phyloP scores from a whole-genome alignment of 1,140 invertebrate species.

The Heliconius himera region DNA sequence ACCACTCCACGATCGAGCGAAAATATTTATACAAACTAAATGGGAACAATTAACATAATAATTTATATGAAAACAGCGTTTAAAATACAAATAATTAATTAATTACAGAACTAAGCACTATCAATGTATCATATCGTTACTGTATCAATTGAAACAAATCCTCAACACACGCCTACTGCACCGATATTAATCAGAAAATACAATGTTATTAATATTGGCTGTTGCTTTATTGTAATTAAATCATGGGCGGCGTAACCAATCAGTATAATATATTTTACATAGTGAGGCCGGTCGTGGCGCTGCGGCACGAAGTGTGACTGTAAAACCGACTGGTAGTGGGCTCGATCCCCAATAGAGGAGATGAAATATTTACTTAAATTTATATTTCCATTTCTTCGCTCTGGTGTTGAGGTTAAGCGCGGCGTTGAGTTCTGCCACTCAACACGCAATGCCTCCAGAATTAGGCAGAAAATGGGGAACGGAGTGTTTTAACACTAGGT shows the following conservation, averaged over 20 bases:
- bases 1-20: background rate
- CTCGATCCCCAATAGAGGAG: no score
- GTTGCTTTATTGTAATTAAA: conserved; percentile 8
- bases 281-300: no score
- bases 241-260: background rate
- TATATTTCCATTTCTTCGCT: no score
- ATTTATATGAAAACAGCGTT: background rate
- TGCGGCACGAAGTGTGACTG: no score
- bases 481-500: no score
- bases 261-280: background rate
- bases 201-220: conserved; percentile 4
- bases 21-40: background rate
- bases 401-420: no score
- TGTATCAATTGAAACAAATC: conserved; percentile 7
- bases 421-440: no score
- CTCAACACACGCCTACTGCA: background rate
- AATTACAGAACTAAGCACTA: background rate
- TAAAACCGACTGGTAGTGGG: no score
- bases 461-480: no score
- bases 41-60: background rate
- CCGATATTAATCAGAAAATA: conserved; percentile 10
- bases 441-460: no score
- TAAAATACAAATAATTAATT: background rate
- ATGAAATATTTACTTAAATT: no score
- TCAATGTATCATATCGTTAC: background rate